Evolutionary conservation across 2,113 vertebrate genomes (phyloP), one percentile per base, ranked within the genome.

Genomic region (Elachura formosa): DNA sequence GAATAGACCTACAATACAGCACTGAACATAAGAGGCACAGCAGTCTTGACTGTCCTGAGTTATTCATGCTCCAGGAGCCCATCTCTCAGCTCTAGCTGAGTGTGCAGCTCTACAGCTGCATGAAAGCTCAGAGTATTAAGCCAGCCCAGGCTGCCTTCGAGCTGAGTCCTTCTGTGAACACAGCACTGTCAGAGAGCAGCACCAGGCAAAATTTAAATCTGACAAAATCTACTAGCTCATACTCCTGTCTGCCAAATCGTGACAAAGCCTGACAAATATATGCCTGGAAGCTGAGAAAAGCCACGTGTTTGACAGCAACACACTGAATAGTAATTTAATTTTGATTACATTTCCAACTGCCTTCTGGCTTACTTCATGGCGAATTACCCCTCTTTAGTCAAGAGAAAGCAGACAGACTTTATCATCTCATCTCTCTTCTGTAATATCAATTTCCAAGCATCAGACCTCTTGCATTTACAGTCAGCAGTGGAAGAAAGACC

Each of bases 1-100:
- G 38, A 72, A 59, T 18, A 29, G 40, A 97, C 95, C 77, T 97
- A 97, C 73, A 4, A 95, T 97, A 89, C 90, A 97, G 92, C 97
- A 98, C 87, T 97, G 96, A 51, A 96, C 73, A 8, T 59, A 94
- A 81, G 96, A 97, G 64, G 96, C 43, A 45, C 6, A 79, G 48
- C 19, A 75, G 91, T 10, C 21, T 46, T 11, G 40, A 71, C 9
- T 46, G 59, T 33, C 69, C 80, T 34, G 55, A 49, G 16, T 59
- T 79, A 20, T 7, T 55, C 83, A 51, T 88, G 90, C 85, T 88
- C 58, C 4, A 6, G 45, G 94, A 94, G n/a, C 84, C 78, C 86
- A 59, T 74, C 56, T 73, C 72, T n/a, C 56, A 38, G 2, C 5
- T 28, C 90, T 26, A 77, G 58, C 76, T 24, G 45, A 33, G 71